Percentiles rank a stretch among this genome's conserved stretches.
phyloP scores from a whole-genome alignment of 2,797 vertebrate genomes.

The Uromys caudimaculatus region DNA sequence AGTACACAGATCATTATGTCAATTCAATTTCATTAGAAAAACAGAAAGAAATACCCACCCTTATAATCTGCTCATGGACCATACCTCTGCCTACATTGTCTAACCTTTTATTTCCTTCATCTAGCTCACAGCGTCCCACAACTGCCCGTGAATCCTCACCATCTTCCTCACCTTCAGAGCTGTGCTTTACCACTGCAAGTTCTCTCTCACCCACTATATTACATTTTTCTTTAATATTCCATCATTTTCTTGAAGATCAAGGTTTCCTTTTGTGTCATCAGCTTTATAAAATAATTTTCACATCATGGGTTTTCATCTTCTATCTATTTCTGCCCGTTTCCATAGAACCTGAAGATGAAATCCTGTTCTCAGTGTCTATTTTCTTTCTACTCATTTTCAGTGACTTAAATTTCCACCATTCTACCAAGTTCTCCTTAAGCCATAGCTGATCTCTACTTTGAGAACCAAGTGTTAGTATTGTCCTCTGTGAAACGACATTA shows the following conservation, averaged over 20 bases:
- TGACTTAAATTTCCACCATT: neutral
- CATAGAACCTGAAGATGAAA: neutral
- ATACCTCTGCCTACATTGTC: neutral
- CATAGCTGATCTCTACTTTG: neutral
- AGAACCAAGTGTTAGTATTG: neutral
- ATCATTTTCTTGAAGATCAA: neutral
- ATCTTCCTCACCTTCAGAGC: neutral
- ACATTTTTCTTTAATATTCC: neutral
- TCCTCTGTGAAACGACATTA: neutral
- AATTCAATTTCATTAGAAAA: constrained; percentile 62
- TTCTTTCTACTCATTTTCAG: neutral
- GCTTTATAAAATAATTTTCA: neutral
- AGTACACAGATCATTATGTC: neutral
- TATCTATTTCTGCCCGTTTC: neutral
- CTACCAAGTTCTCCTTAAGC: neutral
- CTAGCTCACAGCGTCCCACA: neutral
- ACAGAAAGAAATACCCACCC: neutral
- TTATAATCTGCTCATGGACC: neutral
- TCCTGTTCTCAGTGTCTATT: neutral
- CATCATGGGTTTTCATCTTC: neutral
- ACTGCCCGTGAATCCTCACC: neutral
- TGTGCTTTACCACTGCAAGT: neutral
- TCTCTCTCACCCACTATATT: neutral
- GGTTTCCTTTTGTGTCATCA: neutral
- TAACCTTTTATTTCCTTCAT: neutral